Evolutionary conservation across 1,140 invertebrate genomes (phyloP).

Genomic region (Colletes gigas): DNA sequence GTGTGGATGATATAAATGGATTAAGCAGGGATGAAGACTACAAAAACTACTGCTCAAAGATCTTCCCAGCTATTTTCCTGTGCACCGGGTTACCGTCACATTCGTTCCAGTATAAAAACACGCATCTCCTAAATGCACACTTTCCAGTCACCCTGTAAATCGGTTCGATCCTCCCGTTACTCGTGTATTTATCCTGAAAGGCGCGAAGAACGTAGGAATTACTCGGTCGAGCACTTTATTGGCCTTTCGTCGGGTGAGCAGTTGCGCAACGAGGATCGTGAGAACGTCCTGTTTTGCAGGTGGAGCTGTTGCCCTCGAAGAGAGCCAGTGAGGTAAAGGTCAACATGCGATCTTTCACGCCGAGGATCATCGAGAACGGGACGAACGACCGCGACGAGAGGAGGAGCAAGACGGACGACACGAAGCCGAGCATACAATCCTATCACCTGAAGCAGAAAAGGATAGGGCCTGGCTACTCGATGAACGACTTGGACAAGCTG

Average conservation of each 20-base stretch:
- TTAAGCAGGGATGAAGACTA: too few species aligned
- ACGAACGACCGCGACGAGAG: constrained; percentile 25
- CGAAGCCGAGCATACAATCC: constrained; percentile 72
- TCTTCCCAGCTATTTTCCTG: background rate
- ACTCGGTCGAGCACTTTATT: constrained; percentile 19
- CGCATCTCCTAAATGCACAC: background rate
- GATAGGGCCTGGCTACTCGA: constrained; percentile 77
- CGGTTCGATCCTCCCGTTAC: background rate
- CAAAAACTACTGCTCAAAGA: too few species aligned
- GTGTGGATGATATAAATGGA: too few species aligned
- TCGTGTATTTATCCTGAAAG: background rate
- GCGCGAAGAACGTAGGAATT: background rate
- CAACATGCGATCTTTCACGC: constrained; percentile 76
- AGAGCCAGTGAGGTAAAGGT: constrained; percentile 68
- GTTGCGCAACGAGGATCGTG: constrained; percentile 62
- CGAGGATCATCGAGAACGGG: constrained; percentile 72
- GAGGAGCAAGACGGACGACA: constrained; percentile 46
- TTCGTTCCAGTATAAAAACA: background rate
- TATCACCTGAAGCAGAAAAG: constrained; percentile 71
- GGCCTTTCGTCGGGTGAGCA: constrained; percentile 43
- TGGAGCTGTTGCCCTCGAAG: constrained; percentile 70
- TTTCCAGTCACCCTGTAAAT: background rate
- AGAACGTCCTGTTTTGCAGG: constrained; percentile 65
- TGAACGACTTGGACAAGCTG: constrained; percentile 80
- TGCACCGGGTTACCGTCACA: background rate